phyloP scores from a whole-genome alignment of 1,140 invertebrate genomes.

The Anagrus nilaparvatae region DNA sequence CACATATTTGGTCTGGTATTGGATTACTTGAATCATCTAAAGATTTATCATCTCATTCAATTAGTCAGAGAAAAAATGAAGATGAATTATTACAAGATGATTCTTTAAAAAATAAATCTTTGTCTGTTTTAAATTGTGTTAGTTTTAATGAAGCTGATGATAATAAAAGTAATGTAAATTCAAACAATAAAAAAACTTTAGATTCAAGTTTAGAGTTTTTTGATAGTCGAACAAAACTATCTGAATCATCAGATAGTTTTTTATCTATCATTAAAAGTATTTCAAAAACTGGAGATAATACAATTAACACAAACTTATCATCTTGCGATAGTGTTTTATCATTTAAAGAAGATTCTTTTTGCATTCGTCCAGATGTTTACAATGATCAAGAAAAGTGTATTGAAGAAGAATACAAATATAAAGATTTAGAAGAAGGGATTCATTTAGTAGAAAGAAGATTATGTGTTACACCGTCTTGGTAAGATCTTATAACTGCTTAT shows the following conservation, averaged over 20 bases:
- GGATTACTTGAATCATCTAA: background rate
- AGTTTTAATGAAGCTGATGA: too few relatives aligned
- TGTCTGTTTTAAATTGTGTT: too few relatives aligned
- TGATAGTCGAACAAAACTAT: constrained; percentile 3
- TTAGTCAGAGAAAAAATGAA: too few relatives aligned
- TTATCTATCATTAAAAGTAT: constrained; percentile 1
- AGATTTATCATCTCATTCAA: background rate
- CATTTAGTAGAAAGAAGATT: constrained; percentile 59
- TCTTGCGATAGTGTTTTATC: background rate
- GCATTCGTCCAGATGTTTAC: background rate
- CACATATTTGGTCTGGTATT: constrained; percentile 1
- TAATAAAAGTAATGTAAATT: too few relatives aligned
- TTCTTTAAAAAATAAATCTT: too few relatives aligned
- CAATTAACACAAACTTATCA: background rate
- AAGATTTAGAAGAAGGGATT: constrained; percentile 58
- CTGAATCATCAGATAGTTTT: constrained; percentile 3
- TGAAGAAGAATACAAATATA: constrained; percentile 65
- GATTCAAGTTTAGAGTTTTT: too few relatives aligned
- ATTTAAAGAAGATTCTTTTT: constrained; percentile 1
- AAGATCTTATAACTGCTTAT: too few relatives aligned
- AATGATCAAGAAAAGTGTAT: constrained; percentile 24
- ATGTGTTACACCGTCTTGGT: constrained; percentile 45
- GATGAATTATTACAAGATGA: too few relatives aligned
- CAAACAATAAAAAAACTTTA: too few relatives aligned
- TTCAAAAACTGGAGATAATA: background rate